Percentiles rank a stretch among this genome's conserved stretches.
phyloP scores from a whole-genome alignment of 2,113 vertebrate genomes.

The Phalacrocorax pelagicus region DNA sequence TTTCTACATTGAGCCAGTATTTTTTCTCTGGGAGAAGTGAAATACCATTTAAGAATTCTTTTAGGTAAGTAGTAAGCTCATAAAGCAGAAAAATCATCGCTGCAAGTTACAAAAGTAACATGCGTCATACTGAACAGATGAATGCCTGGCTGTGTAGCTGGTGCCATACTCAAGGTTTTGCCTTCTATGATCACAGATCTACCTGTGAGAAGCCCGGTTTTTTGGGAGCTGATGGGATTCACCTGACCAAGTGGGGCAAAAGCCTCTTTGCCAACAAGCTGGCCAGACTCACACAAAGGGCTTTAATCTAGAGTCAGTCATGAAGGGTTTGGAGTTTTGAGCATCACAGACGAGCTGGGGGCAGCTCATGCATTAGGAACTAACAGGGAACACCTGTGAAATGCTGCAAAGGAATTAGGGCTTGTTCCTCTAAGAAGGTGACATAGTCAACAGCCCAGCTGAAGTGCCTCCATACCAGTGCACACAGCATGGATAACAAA shows the following conservation, averaged over 20 bases:
- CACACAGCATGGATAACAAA: not conserved
- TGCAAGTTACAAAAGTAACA: not conserved
- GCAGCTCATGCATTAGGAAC: not conserved
- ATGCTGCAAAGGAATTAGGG: not conserved
- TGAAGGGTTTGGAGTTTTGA: not conserved
- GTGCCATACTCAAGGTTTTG: not conserved
- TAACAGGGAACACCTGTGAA: not conserved
- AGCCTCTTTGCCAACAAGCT: not conserved
- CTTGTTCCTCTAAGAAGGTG: not conserved
- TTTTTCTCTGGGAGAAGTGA: not conserved
- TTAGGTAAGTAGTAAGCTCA: not conserved
- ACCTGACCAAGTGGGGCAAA: not conserved
- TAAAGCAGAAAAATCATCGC: not conserved
- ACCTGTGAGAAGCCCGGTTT: not conserved
- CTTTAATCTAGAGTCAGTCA: not conserved
- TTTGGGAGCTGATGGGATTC: not conserved
- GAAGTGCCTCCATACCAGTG: not conserved
- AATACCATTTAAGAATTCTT: not conserved
- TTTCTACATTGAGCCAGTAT: not conserved
- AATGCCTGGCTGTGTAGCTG: not conserved
- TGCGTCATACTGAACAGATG: not conserved
- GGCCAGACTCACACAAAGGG: not conserved
- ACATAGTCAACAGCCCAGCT: not conserved
- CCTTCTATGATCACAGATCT: not conserved
- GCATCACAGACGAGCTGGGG: not conserved